A percentile compares a stretch with the other conserved stretches of the same genome.
Evolutionary conservation across 1,140 invertebrate species (phyloP).

Genomic region (Drosophila kepulauana): DNA sequence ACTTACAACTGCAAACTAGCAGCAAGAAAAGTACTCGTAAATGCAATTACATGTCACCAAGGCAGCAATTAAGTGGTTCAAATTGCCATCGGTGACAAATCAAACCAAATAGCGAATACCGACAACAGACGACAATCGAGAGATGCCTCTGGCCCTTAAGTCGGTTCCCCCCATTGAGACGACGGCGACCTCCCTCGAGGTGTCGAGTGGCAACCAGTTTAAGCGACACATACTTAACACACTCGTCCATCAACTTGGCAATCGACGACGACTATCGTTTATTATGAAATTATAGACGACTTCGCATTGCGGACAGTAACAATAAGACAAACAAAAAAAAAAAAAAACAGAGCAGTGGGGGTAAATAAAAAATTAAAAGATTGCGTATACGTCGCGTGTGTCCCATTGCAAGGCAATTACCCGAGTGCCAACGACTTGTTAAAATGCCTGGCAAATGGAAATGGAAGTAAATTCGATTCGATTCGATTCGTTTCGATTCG

Average conservation of each 20-base stretch:
- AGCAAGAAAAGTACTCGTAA: constrained; percentile 11
- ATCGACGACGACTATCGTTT: constrained; percentile 25
- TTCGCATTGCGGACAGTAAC: constrained; percentile 25
- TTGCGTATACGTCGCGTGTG: constrained; percentile 63
- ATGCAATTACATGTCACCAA: constrained; percentile 41
- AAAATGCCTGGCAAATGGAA: constrained; percentile 17
- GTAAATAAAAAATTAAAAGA: constrained; percentile 9
- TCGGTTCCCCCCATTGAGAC: constrained; percentile 2
- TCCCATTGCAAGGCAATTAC: constrained; percentile 53
- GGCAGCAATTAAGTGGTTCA: constrained; percentile 62
- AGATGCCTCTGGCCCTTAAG: constrained; percentile 27
- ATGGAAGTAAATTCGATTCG: constrained; percentile 39
- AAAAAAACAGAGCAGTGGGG: neutral
- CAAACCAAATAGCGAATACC: constrained; percentile 13
- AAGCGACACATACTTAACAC: neutral
- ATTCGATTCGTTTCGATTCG: constrained; percentile 13
- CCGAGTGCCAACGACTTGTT: constrained; percentile 12
- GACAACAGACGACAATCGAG: constrained; percentile 1
- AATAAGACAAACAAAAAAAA: neutral
- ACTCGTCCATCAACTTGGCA: constrained; percentile 44
- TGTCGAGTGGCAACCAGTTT: constrained; percentile 26
- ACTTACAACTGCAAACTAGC: neutral
- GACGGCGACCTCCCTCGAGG: constrained; percentile 29
- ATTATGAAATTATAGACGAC: constrained; percentile 45
- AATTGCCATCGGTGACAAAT: constrained; percentile 45